Base-by-base conservation (phyloP, 2,113 vertebrate genomes). In the Engystomops pustulosus region DNA sequence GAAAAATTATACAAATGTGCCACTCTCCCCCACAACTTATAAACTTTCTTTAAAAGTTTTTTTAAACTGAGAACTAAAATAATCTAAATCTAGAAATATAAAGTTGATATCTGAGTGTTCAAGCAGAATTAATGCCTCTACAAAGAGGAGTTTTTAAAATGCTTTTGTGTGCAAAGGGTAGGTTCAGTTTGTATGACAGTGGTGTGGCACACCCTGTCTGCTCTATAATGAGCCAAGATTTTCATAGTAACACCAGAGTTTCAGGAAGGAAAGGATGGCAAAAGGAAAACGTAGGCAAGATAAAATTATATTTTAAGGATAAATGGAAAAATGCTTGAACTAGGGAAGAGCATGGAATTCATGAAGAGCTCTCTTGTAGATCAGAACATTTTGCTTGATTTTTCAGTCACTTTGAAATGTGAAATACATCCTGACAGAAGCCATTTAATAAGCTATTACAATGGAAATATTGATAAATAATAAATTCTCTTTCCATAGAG, bases 261-360 rank as follows among this genome's bases (percentile, higher is more conserved):
- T 34, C 32, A 58, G 49, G 51, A 77, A 77, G 74, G 49, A 38
- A 58, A 77, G 49, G 47, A 76, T 3, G 32, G 47, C 34, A 77
- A 77, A 77, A 58, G 47, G 72, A 76, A 76, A 76, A 76, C 72
- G 47, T 75, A 53, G 47, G 47, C 72, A 76, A 76, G 30, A 20
- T 18, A 10, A 76, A 77, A 58, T 58, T 23, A 38, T 77, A 51
- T 77, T 76, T 53, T 30, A 11, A 10, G 71, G n/a, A 55, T 76
- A 58, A 77, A 72, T 77, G 32, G 11, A 25, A 75, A 71, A 75
- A 77, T 70, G 25, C 18, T 18, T 34, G 47, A 76, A 51, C 45
- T 53, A 18, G 3, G 72, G 15, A 51, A 47, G 45, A 34, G 8
- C 9, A 4, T 11, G 6, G 8, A 1, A 36, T 53, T 36, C 47